Evolutionary conservation across 2,888 invertebrate genomes (phyloP).

Genomic region (Deilephila porcellus): DNA sequence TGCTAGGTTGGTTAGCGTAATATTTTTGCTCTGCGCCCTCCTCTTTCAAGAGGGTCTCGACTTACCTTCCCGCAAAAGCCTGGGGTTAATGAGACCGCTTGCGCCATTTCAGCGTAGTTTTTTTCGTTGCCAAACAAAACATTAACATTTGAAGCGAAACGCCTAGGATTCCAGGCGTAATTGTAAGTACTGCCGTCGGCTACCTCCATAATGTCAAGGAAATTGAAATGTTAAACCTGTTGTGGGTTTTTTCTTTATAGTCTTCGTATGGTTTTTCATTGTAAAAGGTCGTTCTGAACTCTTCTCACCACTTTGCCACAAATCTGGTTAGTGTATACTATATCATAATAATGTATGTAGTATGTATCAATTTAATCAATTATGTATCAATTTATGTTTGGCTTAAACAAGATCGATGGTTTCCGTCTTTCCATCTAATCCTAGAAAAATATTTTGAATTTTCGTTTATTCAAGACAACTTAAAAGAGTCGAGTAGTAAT

Average conservation of each 20-base stretch:
- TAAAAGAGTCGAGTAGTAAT: too few species aligned
- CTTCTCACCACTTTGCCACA: too few species aligned
- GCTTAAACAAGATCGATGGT: too few species aligned
- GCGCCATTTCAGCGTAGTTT: conserved; percentile 51
- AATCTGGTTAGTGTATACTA: too few species aligned
- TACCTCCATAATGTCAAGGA: conserved; percentile 2
- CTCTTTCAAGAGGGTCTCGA: conserved; percentile 45
- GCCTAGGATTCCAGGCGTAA: conserved; percentile 30
- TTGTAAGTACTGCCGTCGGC: conserved; percentile 8
- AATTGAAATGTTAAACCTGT: conserved; percentile 18
- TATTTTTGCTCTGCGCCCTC: conserved; percentile 48
- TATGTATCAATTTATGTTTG: too few species aligned
- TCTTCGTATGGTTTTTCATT: not conserved
- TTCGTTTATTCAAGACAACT: too few species aligned
- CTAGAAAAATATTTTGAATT: too few species aligned
- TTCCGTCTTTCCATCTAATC: too few species aligned
- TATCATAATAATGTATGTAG: too few species aligned
- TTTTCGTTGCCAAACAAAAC: conserved; percentile 48
- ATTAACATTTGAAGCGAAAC: conserved; percentile 41
- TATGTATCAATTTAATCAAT: too few species aligned
- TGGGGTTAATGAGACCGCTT: conserved; percentile 61
- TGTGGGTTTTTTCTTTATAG: not conserved
- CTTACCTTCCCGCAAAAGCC: conserved; percentile 42
- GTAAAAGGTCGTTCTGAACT: too few species aligned
- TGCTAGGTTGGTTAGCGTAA: conserved; percentile 51